phyloP scores from a whole-genome alignment of 2,888 invertebrate species.

The Nesidiocoris tenuis region DNA sequence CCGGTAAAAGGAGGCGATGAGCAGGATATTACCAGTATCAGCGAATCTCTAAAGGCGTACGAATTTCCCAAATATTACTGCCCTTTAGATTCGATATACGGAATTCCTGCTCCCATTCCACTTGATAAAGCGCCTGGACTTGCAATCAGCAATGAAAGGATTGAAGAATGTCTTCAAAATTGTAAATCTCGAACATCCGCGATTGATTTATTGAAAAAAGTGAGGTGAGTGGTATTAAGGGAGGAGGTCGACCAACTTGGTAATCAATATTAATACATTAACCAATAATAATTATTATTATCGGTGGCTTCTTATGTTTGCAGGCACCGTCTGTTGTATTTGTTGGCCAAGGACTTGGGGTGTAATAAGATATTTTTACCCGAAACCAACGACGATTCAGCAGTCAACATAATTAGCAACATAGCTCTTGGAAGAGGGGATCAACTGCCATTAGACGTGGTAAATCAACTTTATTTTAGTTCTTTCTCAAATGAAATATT shows the following conservation, averaged over 20 bases:
- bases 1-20: neutral
- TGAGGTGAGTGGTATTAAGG: constrained; percentile 53
- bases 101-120: neutral
- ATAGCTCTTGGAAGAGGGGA: constrained; percentile 78
- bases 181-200: constrained; percentile 61
- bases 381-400: constrained; percentile 70
- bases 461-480: too few relatives aligned
- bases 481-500: neutral
- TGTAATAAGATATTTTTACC: constrained; percentile 70
- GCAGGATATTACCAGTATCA: neutral
- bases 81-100: constrained; percentile 13
- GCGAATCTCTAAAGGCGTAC: constrained; percentile 1
- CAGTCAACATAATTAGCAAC: constrained; percentile 70
- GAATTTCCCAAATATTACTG: constrained; percentile 19
- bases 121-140: neutral
- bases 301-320: constrained; percentile 56
- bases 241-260: neutral
- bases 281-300: too few relatives aligned
- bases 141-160: constrained; percentile 51
- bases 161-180: constrained; percentile 54
- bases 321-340: constrained; percentile 60
- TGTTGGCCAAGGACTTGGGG: constrained; percentile 63
- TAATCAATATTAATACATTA: neutral
- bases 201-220: constrained; percentile 62
- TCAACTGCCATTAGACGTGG: constrained; percentile 74